Base-by-base conservation (phyloP, 2,888 invertebrate genomes). In the Ariolimax columbianus region DNA sequence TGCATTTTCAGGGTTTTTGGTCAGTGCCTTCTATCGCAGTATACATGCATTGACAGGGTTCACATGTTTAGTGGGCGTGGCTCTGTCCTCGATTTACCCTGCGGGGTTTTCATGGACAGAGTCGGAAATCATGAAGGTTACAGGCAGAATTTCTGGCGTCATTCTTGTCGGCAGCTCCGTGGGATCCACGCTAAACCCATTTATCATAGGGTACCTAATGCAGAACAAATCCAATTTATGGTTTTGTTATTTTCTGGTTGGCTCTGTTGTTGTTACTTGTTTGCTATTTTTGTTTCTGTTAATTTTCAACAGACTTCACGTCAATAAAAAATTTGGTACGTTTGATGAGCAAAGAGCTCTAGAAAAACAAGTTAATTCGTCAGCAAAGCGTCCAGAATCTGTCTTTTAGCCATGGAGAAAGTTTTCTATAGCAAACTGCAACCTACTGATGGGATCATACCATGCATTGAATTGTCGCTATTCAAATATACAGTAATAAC, bases 71-170 rank as follows among this genome's bases (percentile, higher is more conserved):
- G 87, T 93, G 6, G 94, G 94, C 0, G 80, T 93, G 11, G 92
- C 94, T 7, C 90, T 94, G 89, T 92, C 94, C 0, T 92, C 93
- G 14, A 91, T 94, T 17, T 94, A 94, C 84, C 94, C 94, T 19
- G 91, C 94, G 2, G 92, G 92, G 7, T 91, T 94, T 59, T 89
- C 93, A 6, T 94, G 94, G 94, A 90, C 93, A 2, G 94, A 94
- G 86, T 88, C 90, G 26, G 93, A 93, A 80, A 55, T 89, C 30
- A 89, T 94, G 40, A 91, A 91, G 23, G 91, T 94, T 6, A 93
- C 93, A 0, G 93, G 94, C 55, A 91, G 91, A 83, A 91, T 93
- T n/a, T 91, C 94, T 0, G 92, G 94, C 0, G 87, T 91, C 19
- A 92, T 94, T 81, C 90, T 93, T 23, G 88, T 94, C 17, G 93